Base-by-base conservation (phyloP, 2,113 vertebrate species). In the Esox niger region DNA sequence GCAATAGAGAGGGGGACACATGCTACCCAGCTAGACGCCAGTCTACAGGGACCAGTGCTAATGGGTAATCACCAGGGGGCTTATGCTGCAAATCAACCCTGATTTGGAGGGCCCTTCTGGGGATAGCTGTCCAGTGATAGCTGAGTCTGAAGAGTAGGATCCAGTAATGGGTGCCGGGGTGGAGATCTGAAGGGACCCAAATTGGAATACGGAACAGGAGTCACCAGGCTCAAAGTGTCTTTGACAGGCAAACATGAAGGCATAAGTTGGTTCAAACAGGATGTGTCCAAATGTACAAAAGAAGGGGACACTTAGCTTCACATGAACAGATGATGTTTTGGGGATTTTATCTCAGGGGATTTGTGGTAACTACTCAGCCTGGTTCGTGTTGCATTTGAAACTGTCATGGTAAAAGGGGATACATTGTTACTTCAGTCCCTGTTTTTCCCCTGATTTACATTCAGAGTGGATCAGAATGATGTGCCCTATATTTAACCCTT, bases 61-160 rank as follows among this genome's bases (percentile, higher is more conserved):
- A 91, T 91, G 81, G 85, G 82, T 86, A 90, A 90, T 89, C 90
- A 89, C 86, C 80, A 79, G 86, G 78, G 75, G 84, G 77, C 83
- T 90, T 88, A 87, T 80, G 86, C 77, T 83, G 70, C 79, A 86
- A 85, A 86, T 89, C 80, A 80, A 84, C 71, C 62, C 68, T 65
- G 71, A 79, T 84, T 76, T 60, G 23, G 11, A 29, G 66, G 66
- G 67, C 74, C 86, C 89, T 84, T 54, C 71, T 79, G 89, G 89
- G 88, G 82, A 88, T 89, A 85, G 66, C 77, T 85, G 86, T 88
- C 88, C 84, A 70, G 70, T 20, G 56, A 66, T 52, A 76, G 47
- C 68, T 58, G 66, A 57, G 60, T 73, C 74, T 76, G 74, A 8
- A 79, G 86, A 84, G n/a, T 86, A 82, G 85, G 85, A 84, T 84